Evolutionary conservation across 1,140 invertebrate species (phyloP), one percentile per base, ranked within the genome.

Genomic region (Calliopsis andreniformis): DNA sequence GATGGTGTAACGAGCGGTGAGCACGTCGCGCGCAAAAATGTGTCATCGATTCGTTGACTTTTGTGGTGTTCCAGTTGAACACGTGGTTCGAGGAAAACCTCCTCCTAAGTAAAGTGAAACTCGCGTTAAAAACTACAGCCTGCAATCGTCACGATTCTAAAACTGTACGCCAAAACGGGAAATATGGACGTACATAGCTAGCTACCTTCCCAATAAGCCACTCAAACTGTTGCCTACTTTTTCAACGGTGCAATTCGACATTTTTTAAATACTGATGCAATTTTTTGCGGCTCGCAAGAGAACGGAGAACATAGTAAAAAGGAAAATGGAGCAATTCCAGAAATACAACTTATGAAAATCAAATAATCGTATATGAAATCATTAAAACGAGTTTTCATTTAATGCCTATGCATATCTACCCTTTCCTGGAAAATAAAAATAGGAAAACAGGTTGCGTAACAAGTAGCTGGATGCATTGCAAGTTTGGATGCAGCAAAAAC

Each of bases 31-130:
- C 1, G 51, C 42, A 32, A 70, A 72, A 78, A 80, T 62, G 71
- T 81, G 73, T 68, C 73, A 78, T 82, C 79, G 80, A 82, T 82
- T 82, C 45, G 75, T 63, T 47, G 47, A 63, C 79, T 81, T 81
- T 78, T 20, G 72, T 77, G 45, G 63, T 58, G 75, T 81, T 81
- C 73, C 42, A 81, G 73, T 82, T 82, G 72, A 30, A 62, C 63
- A 80, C 75, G 51, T 80, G 61, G 78, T 70, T 76, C 78, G 61
- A 55, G 78, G 80, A 80, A 76, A 80, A 66, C 39, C 58, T 23
- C 35, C 51, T 72, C 18, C 39, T 30, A 61, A 68, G 39, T 80
- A 63, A 76, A 76, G 71, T 80, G 71, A 76, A 76, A 80, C 59
- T 72, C 69, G 16, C 42, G 16, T 30, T 53, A 18, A 45, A 20